Percentiles rank a stretch among this genome's conserved stretches.
Evolutionary conservation across 2,888 invertebrate genomes (phyloP).

Genomic region (Lasius fuliginosus): DNA sequence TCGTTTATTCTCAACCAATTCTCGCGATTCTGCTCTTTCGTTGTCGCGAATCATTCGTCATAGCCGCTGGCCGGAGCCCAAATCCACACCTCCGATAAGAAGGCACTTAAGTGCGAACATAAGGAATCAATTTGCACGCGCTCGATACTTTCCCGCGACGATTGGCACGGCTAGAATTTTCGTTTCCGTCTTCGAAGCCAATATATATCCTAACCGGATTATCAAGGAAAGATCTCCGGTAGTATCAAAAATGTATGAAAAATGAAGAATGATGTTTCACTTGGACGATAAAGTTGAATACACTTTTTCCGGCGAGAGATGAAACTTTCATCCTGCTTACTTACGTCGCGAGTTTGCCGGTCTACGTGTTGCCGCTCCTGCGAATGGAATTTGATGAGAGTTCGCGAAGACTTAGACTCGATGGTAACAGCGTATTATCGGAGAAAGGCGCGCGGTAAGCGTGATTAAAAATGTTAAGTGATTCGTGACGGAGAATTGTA

Average conservation of each 20-base stretch:
- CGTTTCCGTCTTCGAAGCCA: conserved; percentile 14
- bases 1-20: conserved; percentile 50
- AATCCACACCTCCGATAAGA: conserved; percentile 73
- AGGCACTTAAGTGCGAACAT: conserved; percentile 77
- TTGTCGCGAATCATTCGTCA: conserved; percentile 70
- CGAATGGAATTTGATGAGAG: conserved; percentile 33
- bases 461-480: conserved; percentile 41
- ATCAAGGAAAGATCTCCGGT: conserved; percentile 56
- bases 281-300: conserved; percentile 44
- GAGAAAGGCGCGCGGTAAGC: background rate
- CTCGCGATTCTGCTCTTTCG: conserved; percentile 57
- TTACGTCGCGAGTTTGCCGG: conserved; percentile 30
- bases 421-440: conserved; percentile 22
- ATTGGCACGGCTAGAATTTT: conserved; percentile 55
- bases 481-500: background rate
- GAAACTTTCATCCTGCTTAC: conserved; percentile 54
- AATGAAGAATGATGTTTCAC: conserved; percentile 48
- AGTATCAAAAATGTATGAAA: conserved; percentile 44
- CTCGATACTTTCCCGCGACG: conserved; percentile 53
- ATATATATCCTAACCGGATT: conserved; percentile 38
- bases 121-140: conserved; percentile 77
- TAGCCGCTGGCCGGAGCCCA: conserved; percentile 70
- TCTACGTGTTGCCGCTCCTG: conserved; percentile 24
- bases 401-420: conserved; percentile 23
- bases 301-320: conserved; percentile 55